Evolutionary conservation across 1,140 invertebrate genomes (phyloP), one percentile per base, ranked within the genome.

Genomic region (Apis laboriosa): DNA sequence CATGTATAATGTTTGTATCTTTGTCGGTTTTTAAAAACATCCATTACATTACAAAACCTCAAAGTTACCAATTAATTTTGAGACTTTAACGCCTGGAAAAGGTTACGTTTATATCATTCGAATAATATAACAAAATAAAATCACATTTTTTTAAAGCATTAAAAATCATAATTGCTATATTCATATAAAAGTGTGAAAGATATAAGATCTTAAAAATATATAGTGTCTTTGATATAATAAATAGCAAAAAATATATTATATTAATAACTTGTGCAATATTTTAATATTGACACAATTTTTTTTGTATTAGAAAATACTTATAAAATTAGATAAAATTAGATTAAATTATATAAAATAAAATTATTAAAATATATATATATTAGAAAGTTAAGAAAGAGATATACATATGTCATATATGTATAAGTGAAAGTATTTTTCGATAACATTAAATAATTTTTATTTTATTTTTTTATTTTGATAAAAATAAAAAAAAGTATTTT

Each of bases 41-140:
- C 86, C 86, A 88, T 88, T 43, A 87, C 86, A 85, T 77, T 58
- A 13, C 61, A 61, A 84, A 79, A 87, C 71, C 78, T 70, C 66
- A 66, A 77, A 34, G 76, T 53, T 68, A 86, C 77, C 72, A 34
- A 87, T 76, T 11, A 85, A 87, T 87, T 88, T 88, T 78, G 53
- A 13, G 56, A 76, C 28, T 34, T 49, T 13, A 21, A 64, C 21
- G 8, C 12, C 55, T 67, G 34, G 80, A 75, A 11, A 11, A 73
- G 76, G 86, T 88, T 85, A 79, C 43, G 73, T 74, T 83, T 68
- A 43, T 12, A 55, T 68, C 12, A 3, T 53, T 58, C 21, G 17
- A 70, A 61, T 55, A 61, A 19, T 53, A n/a, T 61, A 77, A 77
- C 74, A 77, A 83, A 77, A 71, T 67, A 19, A 13, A 56, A 12